Evolutionary conservation across 2,797 vertebrate species (phyloP), one percentile per base, ranked within the genome.

Genomic region (Gallinago nigripennis): DNA sequence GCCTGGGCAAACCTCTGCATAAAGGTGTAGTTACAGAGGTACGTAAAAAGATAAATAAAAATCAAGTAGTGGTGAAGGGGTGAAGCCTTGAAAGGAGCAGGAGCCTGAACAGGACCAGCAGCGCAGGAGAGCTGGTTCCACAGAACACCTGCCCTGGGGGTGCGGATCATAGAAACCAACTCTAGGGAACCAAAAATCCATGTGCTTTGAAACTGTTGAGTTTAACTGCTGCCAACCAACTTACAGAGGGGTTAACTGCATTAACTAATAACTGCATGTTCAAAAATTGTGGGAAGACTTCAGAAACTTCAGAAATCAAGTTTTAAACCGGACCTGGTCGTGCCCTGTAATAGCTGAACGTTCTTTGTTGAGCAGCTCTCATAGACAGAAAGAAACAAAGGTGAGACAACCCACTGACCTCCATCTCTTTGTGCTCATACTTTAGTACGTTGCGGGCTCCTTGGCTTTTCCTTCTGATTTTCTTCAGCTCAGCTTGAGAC

Each of bases 391-490:
- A 27, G 14, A 63, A 45, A 35, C 31, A 58, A 90, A 12, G 1
- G 21, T 58, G 63, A 57, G 75, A 50, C 12, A 58, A 3, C 2
- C 12, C n/a, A 90, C 98, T 98, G 78, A 99, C 99, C 99, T 99
- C 99, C 7, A 98, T 99, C 97, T 99, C 99, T 94, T 98, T 99
- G 79, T 98, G 96, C 58, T 99, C 99, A 1, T 99, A 99, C 91
- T 99, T 99, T 13, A 95, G 97, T 1, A 98, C 98, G 35, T 99
- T 98, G 87, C 99, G 99, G 15, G 95, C 95, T 79, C 99, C 99
- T 95, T 99, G 99, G 96, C 99, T 99, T 98, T 99, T 99, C 96
- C 99, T 98, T 95, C 98, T 96, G 80, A 99, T 98, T 97, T 99
- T 99, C 97, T 99, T 99, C 97, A 99, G 97, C 86, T 99, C 99